Evolutionary conservation across 2,113 vertebrate genomes (phyloP), one percentile per base, ranked within the genome.

Genomic region (Hipposideros armiger): DNA sequence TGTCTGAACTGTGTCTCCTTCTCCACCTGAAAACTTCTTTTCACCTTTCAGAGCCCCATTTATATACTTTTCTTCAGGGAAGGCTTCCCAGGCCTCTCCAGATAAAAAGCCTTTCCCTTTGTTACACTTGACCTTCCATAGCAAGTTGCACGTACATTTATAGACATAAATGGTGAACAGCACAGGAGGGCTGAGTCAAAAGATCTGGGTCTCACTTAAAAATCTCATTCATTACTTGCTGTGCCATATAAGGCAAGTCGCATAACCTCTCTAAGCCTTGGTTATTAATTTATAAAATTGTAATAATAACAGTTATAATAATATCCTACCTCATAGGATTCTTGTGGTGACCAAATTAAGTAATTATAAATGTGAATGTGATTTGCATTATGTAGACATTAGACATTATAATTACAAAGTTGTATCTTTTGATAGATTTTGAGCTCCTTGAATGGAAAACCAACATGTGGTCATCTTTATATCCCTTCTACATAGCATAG

Each of bases 391-490:
- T 45, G 16, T 14, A 54, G 47, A 67, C 58, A 80, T 80, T 69
- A 91, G 17, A 30, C 86, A 69, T 47, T 87, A 36, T 56, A 47
- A 73, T 86, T 69, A 60, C 24, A 90, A 62, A 95, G 28, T 56
- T 89, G 15, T 85, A 87, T 82, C 15, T 94, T 83, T 32, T 64
- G 36, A 32, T 92, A 73, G 70, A 60, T 60, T 92, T 87, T 92
- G 56, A 89, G 32, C 19, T 88, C n/a, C 14, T 20, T 13, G 26
- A 77, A 11, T 88, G 14, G 50, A 91, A 82, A 86, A 76, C 32
- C 50, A 89, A 28, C 8, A 26, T 74, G 67, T 69, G 67, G 26
- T 67, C 58, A 28, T 87, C 60, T 74, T 89, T 60, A 60, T 52
- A 11, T 50, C 32, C 30, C 58, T 72, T 67, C 26, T 26, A 10